These are phyloP conservation scores for Macroglossus sobrinus DNA, from an alignment of 2,113 vertebrate genomes.

Conservation along the genomic window DNA sequence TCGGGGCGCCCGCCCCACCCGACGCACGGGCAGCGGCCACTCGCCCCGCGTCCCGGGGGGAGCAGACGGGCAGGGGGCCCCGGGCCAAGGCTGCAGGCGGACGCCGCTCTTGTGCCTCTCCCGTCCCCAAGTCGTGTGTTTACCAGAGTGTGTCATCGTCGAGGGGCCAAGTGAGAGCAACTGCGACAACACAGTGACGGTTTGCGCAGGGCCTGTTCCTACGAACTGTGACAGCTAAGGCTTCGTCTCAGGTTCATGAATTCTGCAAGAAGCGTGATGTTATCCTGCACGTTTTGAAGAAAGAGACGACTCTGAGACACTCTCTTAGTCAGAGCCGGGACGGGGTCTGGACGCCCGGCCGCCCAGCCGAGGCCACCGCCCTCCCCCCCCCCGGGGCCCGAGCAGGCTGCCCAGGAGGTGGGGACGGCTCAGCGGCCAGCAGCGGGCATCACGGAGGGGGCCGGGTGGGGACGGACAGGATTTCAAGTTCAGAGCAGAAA, in stretches of 20 bases:
- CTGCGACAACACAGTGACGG: neutral
- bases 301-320: neutral
- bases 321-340: neutral
- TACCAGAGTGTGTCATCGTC: neutral
- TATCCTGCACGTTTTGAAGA: neutral
- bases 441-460: too few species aligned
- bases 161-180: neutral
- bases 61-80: too few species aligned
- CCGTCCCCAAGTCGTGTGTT: neutral
- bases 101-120: conserved; percentile 18
- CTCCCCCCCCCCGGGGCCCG: neutral
- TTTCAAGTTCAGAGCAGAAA: neutral
- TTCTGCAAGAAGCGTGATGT: neutral
- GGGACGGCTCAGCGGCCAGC: neutral
- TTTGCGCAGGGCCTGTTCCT: neutral
- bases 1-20: too few species aligned
- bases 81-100: conserved; percentile 71
- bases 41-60: too few species aligned
- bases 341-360: neutral
- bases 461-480: neutral
- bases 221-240: neutral
- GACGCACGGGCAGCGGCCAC: too few species aligned
- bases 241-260: neutral
- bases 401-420: neutral
- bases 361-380: neutral